A percentile compares a stretch with the other conserved stretches of the same genome.
Evolutionary conservation across 2,113 vertebrate genomes (phyloP).

Genomic region (Monopterus albus): DNA sequence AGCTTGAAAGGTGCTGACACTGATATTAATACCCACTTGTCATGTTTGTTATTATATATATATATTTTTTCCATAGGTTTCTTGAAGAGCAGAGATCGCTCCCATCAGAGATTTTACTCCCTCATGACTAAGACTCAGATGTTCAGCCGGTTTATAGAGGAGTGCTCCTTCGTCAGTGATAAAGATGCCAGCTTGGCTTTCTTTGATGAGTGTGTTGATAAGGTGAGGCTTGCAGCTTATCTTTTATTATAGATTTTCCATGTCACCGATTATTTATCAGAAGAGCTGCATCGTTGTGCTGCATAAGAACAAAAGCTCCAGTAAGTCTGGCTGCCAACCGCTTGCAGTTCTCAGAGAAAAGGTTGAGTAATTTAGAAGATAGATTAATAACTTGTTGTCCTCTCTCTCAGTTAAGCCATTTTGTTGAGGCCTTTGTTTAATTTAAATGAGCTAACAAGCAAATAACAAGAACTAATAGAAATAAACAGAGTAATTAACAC

Average conservation of each 20-base stretch:
- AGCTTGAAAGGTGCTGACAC: conserved; percentile 1
- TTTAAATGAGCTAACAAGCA: conserved; percentile 35
- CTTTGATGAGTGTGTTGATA: conserved; percentile 98
- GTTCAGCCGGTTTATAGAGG: conserved; percentile 99
- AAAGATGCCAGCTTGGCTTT: conserved; percentile 97
- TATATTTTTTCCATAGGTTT: conserved; percentile 84
- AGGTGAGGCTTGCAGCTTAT: conserved; percentile 84
- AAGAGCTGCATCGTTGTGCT: background rate
- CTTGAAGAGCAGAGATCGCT: conserved; percentile 95
- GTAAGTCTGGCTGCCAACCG: background rate
- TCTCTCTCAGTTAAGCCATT: conserved; percentile 5
- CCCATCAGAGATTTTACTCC: conserved; percentile 98
- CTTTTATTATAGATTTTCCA: conserved; percentile 9
- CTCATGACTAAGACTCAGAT: conserved; percentile 99
- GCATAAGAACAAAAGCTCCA: conserved; percentile 15
- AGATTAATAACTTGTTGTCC: conserved; percentile 36
- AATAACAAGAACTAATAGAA: conserved; percentile 30
- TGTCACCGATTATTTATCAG: conserved; percentile 21
- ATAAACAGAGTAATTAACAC: conserved; percentile 30
- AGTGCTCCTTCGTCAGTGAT: conserved; percentile 98
- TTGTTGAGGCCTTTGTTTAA: conserved; percentile 13
- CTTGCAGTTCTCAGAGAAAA: conserved; percentile 5
- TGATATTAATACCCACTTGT: conserved; percentile 1
- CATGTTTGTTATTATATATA: conserved; percentile 19
- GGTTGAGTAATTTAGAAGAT: conserved; percentile 10